phyloP scores from a whole-genome alignment of 2,888 invertebrate genomes.

The Cyrtodaria siliqua region DNA sequence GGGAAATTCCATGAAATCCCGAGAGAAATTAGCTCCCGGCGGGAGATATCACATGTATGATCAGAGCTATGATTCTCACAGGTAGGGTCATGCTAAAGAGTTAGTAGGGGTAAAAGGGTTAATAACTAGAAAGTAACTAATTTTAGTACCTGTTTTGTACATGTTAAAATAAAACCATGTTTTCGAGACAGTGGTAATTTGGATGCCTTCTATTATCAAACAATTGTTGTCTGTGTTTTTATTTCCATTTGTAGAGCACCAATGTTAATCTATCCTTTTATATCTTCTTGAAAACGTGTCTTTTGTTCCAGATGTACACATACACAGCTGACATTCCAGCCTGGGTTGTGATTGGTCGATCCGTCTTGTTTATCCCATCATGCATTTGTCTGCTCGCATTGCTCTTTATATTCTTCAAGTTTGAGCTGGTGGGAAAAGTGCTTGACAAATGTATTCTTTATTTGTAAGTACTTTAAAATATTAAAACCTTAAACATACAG shows the following conservation, averaged over 20 bases:
- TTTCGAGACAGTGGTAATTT: neutral
- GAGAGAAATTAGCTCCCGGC: too few relatives aligned
- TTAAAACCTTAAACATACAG: too few relatives aligned
- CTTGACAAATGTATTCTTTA: conserved; percentile 63
- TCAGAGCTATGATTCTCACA: neutral
- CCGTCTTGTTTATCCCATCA: conserved; percentile 62
- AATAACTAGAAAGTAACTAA: too few relatives aligned
- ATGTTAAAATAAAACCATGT: neutral
- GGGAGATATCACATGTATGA: too few relatives aligned
- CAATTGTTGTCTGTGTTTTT: too few relatives aligned
- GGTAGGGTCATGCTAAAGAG: neutral
- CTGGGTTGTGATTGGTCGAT: conserved; percentile 42
- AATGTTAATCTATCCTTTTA: too few relatives aligned
- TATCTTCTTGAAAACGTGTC: too few relatives aligned
- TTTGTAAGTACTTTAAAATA: conserved; percentile 61
- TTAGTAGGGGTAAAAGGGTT: neutral
- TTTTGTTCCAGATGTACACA: conserved; percentile 66
- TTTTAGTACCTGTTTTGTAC: neutral
- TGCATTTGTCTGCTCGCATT: conserved; percentile 62
- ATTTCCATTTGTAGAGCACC: too few relatives aligned
- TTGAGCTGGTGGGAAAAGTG: conserved; percentile 55
- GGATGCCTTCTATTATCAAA: too few relatives aligned
- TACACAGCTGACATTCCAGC: conserved; percentile 49
- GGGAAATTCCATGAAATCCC: too few relatives aligned
- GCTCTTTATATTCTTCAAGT: conserved; percentile 67